phyloP scores from a whole-genome alignment of 2,113 vertebrate genomes.

The Eulemur macaco region DNA sequence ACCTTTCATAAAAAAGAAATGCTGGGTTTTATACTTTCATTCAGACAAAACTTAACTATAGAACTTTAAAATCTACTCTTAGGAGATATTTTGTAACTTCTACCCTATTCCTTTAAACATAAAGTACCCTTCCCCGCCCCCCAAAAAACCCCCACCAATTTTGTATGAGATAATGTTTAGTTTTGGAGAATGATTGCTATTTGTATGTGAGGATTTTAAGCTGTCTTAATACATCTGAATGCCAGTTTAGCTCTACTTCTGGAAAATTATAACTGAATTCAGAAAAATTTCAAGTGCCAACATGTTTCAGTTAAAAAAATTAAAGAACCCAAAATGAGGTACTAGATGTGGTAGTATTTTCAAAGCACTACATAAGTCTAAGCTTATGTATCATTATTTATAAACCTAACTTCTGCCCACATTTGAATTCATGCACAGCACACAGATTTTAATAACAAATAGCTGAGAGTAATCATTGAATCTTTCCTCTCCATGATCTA shows the following conservation, averaged over 20 bases:
- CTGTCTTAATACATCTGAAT: conserved; percentile 15
- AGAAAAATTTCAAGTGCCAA: conserved; percentile 52
- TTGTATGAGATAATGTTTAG: conserved; percentile 6
- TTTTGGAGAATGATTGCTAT: conserved; percentile 12
- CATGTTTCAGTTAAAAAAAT: conserved; percentile 38
- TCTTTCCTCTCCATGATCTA: not conserved
- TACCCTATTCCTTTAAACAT: not conserved
- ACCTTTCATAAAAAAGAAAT: conserved; percentile 31
- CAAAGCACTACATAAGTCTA: conserved; percentile 35
- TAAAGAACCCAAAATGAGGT: not conserved
- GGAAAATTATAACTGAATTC: conserved; percentile 23
- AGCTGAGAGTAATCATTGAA: not conserved
- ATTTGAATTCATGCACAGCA: not conserved
- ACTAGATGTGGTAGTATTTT: not conserved
- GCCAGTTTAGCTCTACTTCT: not conserved
- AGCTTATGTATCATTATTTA: not conserved
- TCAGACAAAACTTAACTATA: conserved; percentile 38
- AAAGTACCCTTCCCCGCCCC: no score
- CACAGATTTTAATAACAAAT: not conserved
- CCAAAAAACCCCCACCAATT: not conserved
- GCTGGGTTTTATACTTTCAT: not conserved
- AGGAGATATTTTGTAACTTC: not conserved
- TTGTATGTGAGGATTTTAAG: conserved; percentile 6
- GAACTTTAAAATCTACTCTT: not conserved
- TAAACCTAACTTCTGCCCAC: not conserved